Base-by-base conservation (phyloP, 2,888 invertebrate genomes). In the Fabriciana adippe region DNA sequence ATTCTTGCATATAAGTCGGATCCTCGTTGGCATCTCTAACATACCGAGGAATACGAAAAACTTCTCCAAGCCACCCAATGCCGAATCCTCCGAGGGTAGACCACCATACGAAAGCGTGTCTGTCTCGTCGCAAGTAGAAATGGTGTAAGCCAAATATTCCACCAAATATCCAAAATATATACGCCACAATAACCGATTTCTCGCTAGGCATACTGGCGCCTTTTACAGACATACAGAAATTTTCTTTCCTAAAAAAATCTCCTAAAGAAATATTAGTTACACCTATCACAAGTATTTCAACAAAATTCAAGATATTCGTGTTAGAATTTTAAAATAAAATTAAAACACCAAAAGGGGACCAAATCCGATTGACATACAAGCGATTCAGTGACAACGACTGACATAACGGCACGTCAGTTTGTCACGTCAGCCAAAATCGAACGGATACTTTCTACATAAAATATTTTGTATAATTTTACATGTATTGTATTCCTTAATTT, bases 101-200 rank as follows among this genome's bases (percentile, higher is more conserved):
- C 95, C 97, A 97, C 95, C 97, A 97, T 0, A 98, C 93, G 81
- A 99, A 97, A 0, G 97, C 99, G 78, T 99, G 99, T 26, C 95
- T 93, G 86, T 98, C 97, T 67, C 99, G 93, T 64, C 95, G 94
- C 72, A 99, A 91, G 87, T 99, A 99, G 79, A 99, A 94, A 83
- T 98, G 97, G 87, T 99, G 99, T 6, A 97, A 88, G 0, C 99
- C 99, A 75, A 97, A 95, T 77, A 97, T 87, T 5, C 99, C 99
- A 18, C 97, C 97, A 75, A 97, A 94, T 0, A 98, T 79, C 98
- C 98, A 99, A 53, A 96, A 89, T 1, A 98, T 69, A 81, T 98
- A 99, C 0, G 99, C 95, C 78, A 94, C 81, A 61, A 95, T 81
- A 13, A 95, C 83, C 1, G 95, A 95, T 81, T 95, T 96, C 72